Percentiles rank a stretch among this genome's conserved stretches.
phyloP scores from a whole-genome alignment of 2,797 vertebrate genomes.

The Rhincodon typus region DNA sequence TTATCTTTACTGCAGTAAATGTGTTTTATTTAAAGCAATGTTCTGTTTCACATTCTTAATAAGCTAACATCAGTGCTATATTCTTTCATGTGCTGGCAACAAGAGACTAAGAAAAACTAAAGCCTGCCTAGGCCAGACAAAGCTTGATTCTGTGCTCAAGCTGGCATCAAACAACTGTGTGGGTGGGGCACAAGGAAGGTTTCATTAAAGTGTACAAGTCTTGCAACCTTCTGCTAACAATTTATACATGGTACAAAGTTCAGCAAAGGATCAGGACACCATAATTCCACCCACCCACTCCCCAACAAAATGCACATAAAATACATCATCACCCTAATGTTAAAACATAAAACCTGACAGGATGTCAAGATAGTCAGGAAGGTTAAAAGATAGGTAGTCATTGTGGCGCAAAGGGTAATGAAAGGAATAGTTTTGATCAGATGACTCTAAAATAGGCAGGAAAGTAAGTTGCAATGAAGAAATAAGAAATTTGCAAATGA shows the following conservation, averaged over 20 bases:
- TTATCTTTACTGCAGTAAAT: not conserved
- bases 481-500: no score
- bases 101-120: not conserved
- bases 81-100: not conserved
- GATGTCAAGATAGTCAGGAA: not conserved
- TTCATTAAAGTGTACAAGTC: not conserved
- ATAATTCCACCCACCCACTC: not conserved
- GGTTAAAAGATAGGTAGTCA: not conserved
- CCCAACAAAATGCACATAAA: not conserved
- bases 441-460: no score
- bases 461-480: no score
- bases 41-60: not conserved
- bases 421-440: no score
- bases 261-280: not conserved
- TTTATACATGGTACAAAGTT: not conserved
- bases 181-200: not conserved
- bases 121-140: not conserved
- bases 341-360: not conserved
- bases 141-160: not conserved
- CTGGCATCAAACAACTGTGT: not conserved
- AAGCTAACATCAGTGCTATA: not conserved
- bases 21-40: not conserved
- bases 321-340: not conserved
- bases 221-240: not conserved
- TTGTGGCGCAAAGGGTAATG: not conserved